Evolutionary conservation across 1,140 invertebrate species (phyloP).

Genomic region (Nasonia giraulti): DNA sequence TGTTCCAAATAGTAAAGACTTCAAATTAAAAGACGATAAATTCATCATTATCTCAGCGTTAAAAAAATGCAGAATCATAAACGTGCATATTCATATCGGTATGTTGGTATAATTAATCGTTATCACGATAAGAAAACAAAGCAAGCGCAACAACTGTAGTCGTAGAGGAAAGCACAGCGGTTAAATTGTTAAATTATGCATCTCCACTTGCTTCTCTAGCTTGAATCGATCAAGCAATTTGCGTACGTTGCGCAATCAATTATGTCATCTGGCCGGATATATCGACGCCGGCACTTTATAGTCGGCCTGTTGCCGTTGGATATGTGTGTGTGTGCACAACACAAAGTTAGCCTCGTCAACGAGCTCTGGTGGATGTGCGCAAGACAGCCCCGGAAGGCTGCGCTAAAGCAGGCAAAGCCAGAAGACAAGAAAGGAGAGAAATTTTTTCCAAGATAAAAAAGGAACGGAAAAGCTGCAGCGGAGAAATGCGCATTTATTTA

Average conservation of each 20-base stretch:
- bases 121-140: not conserved
- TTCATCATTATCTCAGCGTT: not conserved
- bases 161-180: not conserved
- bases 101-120: not conserved
- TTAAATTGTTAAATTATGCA: slow-evolving; percentile 29
- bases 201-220: no score
- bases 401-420: not conserved
- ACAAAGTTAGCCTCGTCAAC: not conserved
- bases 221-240: slow-evolving; percentile 42
- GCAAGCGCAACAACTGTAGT: not conserved
- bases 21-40: not conserved
- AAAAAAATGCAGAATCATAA: not conserved
- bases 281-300: not conserved
- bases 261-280: slow-evolving; percentile 8
- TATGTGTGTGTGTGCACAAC: not conserved
- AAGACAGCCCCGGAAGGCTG: not conserved
- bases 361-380: not conserved
- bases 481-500: not conserved
- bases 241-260: slow-evolving; percentile 34
- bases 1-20: no score
- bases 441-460: not conserved
- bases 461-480: not conserved
- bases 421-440: not conserved
- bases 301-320: not conserved
- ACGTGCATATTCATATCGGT: not conserved